phyloP scores from a whole-genome alignment of 2,113 vertebrate species.

The Picathartes gymnocephalus region DNA sequence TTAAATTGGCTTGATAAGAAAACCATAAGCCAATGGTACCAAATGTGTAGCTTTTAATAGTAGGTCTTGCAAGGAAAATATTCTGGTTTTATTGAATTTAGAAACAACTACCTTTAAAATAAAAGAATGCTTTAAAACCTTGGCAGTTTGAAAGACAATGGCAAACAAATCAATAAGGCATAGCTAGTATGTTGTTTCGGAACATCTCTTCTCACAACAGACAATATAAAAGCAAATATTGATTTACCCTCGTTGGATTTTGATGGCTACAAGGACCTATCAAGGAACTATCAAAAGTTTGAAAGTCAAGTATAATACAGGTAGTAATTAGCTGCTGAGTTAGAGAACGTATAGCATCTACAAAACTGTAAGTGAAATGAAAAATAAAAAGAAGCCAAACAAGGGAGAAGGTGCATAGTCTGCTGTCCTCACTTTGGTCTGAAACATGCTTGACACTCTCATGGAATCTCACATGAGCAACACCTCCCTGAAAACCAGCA shows the following conservation, averaged over 20 bases:
- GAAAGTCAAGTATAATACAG: background rate
- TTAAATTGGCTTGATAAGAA: background rate
- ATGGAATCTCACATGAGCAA: background rate
- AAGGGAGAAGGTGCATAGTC: background rate
- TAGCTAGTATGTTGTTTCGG: background rate
- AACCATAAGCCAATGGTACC: background rate
- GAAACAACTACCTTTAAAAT: background rate
- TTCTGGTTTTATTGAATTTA: slow-evolving; percentile 3
- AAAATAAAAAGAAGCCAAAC: background rate
- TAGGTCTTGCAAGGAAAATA: background rate
- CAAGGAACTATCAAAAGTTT: background rate
- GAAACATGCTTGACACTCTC: background rate
- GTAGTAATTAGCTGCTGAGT: background rate
- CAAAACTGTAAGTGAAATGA: background rate
- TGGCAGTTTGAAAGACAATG: background rate
- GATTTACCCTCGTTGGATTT: slow-evolving; percentile 18
- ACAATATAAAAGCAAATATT: slow-evolving; percentile 29
- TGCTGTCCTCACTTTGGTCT: background rate
- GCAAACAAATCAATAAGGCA: slow-evolving; percentile 19
- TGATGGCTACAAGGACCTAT: background rate
- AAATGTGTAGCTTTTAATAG: background rate
- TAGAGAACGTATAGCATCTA: background rate
- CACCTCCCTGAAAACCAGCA: background rate
- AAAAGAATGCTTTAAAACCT: background rate
- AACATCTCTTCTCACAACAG: background rate